Evolutionary conservation across 1,140 invertebrate genomes (phyloP).

Genomic region (Armadillidium nasatum): DNA sequence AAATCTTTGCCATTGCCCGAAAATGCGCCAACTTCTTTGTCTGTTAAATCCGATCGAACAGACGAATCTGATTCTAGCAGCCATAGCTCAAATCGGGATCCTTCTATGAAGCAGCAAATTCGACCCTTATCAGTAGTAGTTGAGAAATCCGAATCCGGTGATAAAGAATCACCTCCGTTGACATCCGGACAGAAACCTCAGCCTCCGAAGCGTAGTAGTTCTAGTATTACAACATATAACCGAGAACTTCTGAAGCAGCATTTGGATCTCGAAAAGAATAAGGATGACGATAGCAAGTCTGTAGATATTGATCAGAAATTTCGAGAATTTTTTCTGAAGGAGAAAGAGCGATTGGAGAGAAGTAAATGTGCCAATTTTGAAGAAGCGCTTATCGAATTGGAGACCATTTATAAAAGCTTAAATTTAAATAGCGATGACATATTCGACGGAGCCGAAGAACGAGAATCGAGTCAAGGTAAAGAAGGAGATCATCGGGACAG

Average conservation of each 20-base stretch:
- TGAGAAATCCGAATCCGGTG: conserved; percentile 46
- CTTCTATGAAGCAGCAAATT: conserved; percentile 45
- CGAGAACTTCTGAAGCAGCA: conserved; percentile 25
- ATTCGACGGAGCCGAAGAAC: conserved; percentile 67
- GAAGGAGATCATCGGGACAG: conserved; percentile 28
- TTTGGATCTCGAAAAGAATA: conserved; percentile 29
- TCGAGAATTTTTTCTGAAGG: conserved; percentile 36
- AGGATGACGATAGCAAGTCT: conserved; percentile 16
- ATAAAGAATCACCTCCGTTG: conserved; percentile 32
- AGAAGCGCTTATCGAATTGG: conserved; percentile 78
- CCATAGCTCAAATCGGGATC: conserved; percentile 32
- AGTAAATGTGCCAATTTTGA: conserved; percentile 71
- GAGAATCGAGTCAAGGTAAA: conserved; percentile 56
- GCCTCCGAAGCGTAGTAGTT: conserved; percentile 30
- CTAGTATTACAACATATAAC: conserved; percentile 33
- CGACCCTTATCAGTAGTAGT: conserved; percentile 47
- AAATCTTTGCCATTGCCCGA: conserved; percentile 38
- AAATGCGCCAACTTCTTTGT: conserved; percentile 48
- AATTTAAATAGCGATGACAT: conserved; percentile 74
- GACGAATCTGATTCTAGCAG: conserved; percentile 36
- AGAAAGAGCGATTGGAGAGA: conserved; percentile 42
- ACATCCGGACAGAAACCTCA: conserved; percentile 30
- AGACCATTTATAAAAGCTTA: conserved; percentile 74
- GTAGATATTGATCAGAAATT: conserved; percentile 26
- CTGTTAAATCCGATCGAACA: conserved; percentile 45